These are phyloP conservation scores for Epinephelus moara DNA, from an alignment of 2,113 vertebrate species.

Conservation along the genomic window DNA sequence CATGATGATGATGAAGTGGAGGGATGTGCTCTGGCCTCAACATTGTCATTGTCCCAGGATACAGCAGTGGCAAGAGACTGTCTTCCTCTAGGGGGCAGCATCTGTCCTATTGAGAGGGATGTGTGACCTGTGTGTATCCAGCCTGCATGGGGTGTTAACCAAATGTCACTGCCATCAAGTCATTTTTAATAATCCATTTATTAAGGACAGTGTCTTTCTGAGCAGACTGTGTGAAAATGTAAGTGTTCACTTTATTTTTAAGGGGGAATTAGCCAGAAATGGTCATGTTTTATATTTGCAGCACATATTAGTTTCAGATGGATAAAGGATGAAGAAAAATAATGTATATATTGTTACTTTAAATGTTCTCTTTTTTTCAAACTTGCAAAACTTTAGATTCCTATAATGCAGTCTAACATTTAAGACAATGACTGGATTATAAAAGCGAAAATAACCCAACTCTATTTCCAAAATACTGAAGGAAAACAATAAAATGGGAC, in stretches of 20 bases:
- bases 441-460: background rate
- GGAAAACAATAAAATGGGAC: background rate
- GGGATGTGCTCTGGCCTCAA: background rate
- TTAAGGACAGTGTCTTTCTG: background rate
- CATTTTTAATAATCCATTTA: background rate
- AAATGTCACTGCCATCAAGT: background rate
- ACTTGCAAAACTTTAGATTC: background rate
- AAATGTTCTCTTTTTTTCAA: background rate
- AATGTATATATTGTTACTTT: background rate
- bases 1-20: slow-evolving; percentile 7
- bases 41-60: slow-evolving; percentile 4
- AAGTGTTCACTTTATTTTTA: background rate
- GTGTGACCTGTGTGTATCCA: background rate
- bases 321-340: background rate
- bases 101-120: background rate
- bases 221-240: background rate
- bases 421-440: background rate
- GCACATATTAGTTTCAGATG: background rate
- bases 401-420: background rate
- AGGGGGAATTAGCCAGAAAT: background rate
- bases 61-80: background rate
- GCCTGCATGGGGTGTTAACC: too few relatives aligned
- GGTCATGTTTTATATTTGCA: background rate
- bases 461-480: background rate
- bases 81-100: slow-evolving; percentile 60